Percentiles rank a stretch among this genome's conserved stretches.
Conservation (phyloP, 2,113 vertebrate genomes). For the Scortum barcoo region DNA sequence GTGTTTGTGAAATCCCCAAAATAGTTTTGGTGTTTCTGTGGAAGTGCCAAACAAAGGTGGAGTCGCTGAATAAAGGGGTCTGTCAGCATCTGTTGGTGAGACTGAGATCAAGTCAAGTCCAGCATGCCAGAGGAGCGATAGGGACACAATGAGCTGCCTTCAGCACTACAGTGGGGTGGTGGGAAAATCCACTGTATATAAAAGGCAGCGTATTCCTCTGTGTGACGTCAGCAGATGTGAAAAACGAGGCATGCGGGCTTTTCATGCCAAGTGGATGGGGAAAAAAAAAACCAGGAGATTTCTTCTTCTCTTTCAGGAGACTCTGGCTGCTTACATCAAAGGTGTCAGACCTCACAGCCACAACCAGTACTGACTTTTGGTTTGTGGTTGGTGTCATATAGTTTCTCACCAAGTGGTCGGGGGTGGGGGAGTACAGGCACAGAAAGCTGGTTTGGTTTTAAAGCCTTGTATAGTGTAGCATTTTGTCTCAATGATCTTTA, state of each 20-base stretch:
- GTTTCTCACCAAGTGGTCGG: slow-evolving; percentile 48
- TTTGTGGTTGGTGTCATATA: slow-evolving; percentile 56
- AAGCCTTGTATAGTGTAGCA: slow-evolving; percentile 39
- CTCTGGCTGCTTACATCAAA: neutral
- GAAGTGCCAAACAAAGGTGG: slow-evolving; percentile 31
- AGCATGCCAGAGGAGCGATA: slow-evolving; percentile 8
- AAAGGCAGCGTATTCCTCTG: slow-evolving; percentile 2
- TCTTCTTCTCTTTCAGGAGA: slow-evolving; percentile 4
- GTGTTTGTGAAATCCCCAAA: neutral
- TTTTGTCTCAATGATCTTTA: slow-evolving; percentile 53
- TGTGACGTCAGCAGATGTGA: neutral
- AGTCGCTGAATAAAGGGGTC: slow-evolving; percentile 18
- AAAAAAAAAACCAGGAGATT: too few relatives aligned
- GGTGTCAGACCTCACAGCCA: slow-evolving; percentile 39
- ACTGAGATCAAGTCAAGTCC: slow-evolving; percentile 44
- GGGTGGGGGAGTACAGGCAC: slow-evolving; percentile 31
- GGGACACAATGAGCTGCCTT: slow-evolving; percentile 35
- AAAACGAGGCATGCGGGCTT: neutral
- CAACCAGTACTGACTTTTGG: slow-evolving; percentile 51
- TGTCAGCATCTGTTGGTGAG: slow-evolving; percentile 6
- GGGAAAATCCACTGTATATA: slow-evolving; percentile 33
- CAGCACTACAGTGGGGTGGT: slow-evolving; percentile 8
- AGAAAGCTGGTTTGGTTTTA: slow-evolving; percentile 59
- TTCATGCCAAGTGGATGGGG: slow-evolving; percentile 17
- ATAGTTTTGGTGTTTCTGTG: neutral